Evolutionary conservation across 2,113 vertebrate genomes (phyloP).

Genomic region (Passer montanus): DNA sequence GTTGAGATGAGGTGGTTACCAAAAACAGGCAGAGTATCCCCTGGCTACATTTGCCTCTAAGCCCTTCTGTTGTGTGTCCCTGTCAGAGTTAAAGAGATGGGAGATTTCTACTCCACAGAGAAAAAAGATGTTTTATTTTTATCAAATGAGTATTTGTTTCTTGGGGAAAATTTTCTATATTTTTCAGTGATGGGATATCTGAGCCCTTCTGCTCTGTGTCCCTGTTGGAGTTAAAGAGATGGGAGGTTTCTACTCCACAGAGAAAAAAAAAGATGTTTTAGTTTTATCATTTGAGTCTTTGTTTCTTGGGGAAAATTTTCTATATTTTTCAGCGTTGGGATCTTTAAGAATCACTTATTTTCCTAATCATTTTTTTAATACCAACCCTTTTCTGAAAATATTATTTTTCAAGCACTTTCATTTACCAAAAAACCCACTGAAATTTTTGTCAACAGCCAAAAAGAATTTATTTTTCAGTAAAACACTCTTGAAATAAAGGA

Average conservation of each 20-base stretch:
- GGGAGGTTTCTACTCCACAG: neutral
- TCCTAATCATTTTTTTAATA: neutral
- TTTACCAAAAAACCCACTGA: neutral
- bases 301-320: neutral
- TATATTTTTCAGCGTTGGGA: rapidly evolving
- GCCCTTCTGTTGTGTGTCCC: neutral
- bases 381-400: neutral
- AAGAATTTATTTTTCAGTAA: neutral
- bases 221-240: neutral
- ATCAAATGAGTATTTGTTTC: neutral
- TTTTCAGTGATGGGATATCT: no score
- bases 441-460: neutral
- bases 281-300: neutral
- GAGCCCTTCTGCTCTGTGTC: neutral
- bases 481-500: neutral
- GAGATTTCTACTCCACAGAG: neutral
- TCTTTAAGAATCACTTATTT: neutral
- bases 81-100: rapidly evolving
- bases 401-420: rapidly evolving
- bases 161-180: no score
- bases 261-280: neutral
- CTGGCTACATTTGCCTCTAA: rapidly evolving
- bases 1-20: neutral
- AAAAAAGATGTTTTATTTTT: neutral
- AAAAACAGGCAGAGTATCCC: neutral